These are phyloP conservation scores for Phocides pigmalion DNA, from an alignment of 1,140 invertebrate species.

Conservation along the genomic window DNA sequence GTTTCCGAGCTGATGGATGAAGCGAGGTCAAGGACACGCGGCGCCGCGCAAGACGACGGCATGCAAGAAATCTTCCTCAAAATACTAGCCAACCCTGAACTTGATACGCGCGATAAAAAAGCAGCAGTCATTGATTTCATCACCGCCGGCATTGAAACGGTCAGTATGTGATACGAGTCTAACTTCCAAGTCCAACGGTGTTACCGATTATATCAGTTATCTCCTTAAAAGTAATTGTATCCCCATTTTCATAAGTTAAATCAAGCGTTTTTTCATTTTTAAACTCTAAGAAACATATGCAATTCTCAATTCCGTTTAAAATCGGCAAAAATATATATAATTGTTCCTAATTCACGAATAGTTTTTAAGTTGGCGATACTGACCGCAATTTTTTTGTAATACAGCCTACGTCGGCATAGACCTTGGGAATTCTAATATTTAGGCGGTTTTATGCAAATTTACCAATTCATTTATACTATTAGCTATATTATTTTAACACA, in stretches of 20 bases:
- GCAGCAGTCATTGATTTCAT: slow-evolving; percentile 94
- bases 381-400: background rate
- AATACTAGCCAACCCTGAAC: slow-evolving; percentile 87
- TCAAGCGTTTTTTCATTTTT: no score
- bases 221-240: no score
- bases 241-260: no score
- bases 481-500: background rate
- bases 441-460: slow-evolving; percentile 10
- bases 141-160: slow-evolving; percentile 93
- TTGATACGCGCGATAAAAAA: slow-evolving; percentile 92
- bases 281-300: no score
- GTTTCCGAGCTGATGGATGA: slow-evolving; percentile 91
- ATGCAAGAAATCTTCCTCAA: slow-evolving; percentile 89
- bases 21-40: slow-evolving; percentile 82
- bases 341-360: no score
- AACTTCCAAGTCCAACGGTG: no score
- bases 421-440: slow-evolving; percentile 1
- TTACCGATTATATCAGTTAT: no score
- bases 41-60: slow-evolving; percentile 84
- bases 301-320: no score
- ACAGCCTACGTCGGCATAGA: slow-evolving; percentile 1
- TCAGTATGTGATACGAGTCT: slow-evolving; percentile 66
- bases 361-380: background rate
- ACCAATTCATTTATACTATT: background rate
- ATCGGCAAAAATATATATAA: no score